Percentiles rank a stretch among this genome's conserved stretches.
These are phyloP conservation scores for Rhorus exstirpatorius DNA, from an alignment of 2,888 invertebrate genomes.

Conservation along the genomic window DNA sequence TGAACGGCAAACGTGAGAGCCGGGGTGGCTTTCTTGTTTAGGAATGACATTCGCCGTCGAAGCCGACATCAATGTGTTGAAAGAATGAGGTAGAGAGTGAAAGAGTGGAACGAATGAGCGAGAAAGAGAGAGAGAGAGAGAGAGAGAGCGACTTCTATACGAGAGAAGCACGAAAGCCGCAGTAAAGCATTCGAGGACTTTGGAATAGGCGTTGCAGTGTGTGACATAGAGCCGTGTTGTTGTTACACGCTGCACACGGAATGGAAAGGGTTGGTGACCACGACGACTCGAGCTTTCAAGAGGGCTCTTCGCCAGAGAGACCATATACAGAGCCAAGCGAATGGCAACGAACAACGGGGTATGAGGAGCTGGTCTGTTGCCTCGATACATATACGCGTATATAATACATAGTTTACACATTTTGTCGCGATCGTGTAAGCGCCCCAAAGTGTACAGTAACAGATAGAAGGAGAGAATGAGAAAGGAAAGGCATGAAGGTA, in stretches of 20 bases:
- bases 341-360: constrained; percentile 25
- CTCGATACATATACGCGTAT: constrained; percentile 10
- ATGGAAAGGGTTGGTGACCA: constrained; percentile 46
- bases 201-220: constrained; percentile 51
- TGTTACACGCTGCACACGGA: constrained; percentile 56
- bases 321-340: constrained; percentile 10
- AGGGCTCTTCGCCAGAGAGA: constrained; percentile 40
- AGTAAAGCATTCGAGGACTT: constrained; percentile 54
- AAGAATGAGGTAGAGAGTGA: constrained; percentile 25
- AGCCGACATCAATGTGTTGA: constrained; percentile 37
- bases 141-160: constrained; percentile 14
- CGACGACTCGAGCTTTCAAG: constrained; percentile 35
- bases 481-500: constrained; percentile 30
- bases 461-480: constrained; percentile 12
- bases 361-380: constrained; percentile 48
- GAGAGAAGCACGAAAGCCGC: constrained; percentile 32
- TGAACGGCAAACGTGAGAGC: constrained; percentile 19
- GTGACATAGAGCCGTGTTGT: constrained; percentile 54
- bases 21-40: constrained; percentile 38
- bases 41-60: constrained; percentile 60
- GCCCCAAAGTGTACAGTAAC: constrained; percentile 46
- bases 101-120: background rate
- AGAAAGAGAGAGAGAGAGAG: background rate
- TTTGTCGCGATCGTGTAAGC: constrained; percentile 65
- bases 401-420: constrained; percentile 59